Base-by-base conservation (phyloP, 2,797 vertebrate species). In the Rhinella marina region DNA sequence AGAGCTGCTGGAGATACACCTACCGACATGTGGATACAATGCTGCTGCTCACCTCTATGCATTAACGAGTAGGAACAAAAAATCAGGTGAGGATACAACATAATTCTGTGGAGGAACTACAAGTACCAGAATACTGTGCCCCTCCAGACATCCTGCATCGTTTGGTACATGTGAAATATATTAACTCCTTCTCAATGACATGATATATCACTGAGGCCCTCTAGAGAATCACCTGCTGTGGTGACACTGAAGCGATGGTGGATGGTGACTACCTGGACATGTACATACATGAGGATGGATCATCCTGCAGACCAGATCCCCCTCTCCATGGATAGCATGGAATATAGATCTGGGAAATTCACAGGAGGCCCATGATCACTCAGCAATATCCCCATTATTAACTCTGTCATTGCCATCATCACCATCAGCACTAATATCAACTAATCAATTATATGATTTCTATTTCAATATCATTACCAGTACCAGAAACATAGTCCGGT, bases 161-260 rank as follows among this genome's bases (percentile, higher is more conserved):
- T 2, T 16, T 59, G 16, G 57, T 16, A 12, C n/a, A 66, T 66
- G 11, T n/a, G 62, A 19, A 2, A 66, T 66, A 25, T n/a, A 66
- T 10, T 10, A 66, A 66, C 25, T 25, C 10, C 62, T 11, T 25
- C 25, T 12, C 10, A 10, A 25, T 25, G 23, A 25, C 25, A 59
- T 59, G 17, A 16, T 7, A 17, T 4, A 7, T 54, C 82, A 21
- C 27, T 54, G 21, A 52, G 41, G 0, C n/a, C 61, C 25, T n/a
- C 32, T 78, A 48, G n/a, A n/a, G n/a, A n/a, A n/a, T n/a, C 86
- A 87, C 86, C 81, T 83, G 86, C 25, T 81, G 12, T 48, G 25
- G 52, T 25, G 52, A 12, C 27, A 27, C 14, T 25, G 73, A 81
- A 83, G 68, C 81, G 84, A 77, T n/a, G n/a, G 76, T 80, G 66